phyloP scores from a whole-genome alignment of 2,888 invertebrate genomes.

The Reticulitermes lucifugus region DNA sequence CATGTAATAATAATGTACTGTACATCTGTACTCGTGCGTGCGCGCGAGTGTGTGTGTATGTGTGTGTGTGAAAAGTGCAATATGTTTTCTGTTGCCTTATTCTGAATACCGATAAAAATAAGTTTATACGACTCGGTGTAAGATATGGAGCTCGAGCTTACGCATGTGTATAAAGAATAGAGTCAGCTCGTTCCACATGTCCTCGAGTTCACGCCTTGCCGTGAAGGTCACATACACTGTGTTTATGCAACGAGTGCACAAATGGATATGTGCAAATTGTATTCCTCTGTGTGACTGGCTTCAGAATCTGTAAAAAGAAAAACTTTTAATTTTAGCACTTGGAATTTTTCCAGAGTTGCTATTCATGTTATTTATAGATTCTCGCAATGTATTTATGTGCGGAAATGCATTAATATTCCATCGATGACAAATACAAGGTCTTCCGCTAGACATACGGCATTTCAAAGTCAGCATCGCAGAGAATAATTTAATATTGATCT shows the following conservation, averaged over 20 bases:
- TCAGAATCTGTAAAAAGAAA: neutral
- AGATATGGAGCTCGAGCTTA: too few relatives aligned
- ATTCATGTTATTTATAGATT: neutral
- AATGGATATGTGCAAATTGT: neutral
- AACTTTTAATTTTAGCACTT: neutral
- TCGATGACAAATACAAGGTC: neutral
- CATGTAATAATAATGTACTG: too few relatives aligned
- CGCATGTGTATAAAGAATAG: too few relatives aligned
- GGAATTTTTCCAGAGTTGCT: neutral
- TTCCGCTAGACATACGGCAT: too few relatives aligned
- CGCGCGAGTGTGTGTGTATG: too few relatives aligned
- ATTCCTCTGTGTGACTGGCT: neutral
- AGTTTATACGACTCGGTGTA: too few relatives aligned
- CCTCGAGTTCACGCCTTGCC: neutral
- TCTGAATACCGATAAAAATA: too few relatives aligned
- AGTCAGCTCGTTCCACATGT: neutral
- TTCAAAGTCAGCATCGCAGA: too few relatives aligned
- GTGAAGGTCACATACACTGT: neutral
- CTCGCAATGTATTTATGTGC: neutral
- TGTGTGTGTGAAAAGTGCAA: too few relatives aligned
- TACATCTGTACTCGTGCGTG: too few relatives aligned
- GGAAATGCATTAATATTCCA: neutral
- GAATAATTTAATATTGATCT: too few relatives aligned
- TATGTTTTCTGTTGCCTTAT: too few relatives aligned
- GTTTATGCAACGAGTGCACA: neutral